Conservation (phyloP, 2,797 vertebrate species). For the Cirrhinus molitorella region DNA sequence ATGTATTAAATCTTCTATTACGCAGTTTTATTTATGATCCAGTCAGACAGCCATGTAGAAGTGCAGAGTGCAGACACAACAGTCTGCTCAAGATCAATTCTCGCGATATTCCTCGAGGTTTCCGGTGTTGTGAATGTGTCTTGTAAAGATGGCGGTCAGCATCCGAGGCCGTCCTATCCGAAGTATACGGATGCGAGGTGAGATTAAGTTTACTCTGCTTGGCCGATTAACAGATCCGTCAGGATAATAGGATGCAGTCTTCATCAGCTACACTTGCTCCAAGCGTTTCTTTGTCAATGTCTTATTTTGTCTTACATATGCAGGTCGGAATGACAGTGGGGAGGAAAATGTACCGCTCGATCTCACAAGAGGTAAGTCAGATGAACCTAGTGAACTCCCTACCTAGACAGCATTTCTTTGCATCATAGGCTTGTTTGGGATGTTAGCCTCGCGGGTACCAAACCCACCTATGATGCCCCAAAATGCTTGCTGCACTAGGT, state of each 20-base stretch:
- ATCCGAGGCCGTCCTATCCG: conserved; percentile 97
- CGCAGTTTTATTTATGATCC: neutral
- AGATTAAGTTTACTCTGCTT: conserved; percentile 67
- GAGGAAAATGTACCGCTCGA: conserved; percentile 99
- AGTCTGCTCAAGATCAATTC: conserved; percentile 61
- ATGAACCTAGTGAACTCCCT: conserved; percentile 44
- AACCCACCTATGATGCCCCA: neutral
- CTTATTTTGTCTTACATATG: conserved; percentile 68
- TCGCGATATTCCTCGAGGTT: conserved; percentile 94
- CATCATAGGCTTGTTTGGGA: neutral
- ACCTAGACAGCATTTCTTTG: neutral
- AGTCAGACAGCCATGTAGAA: neutral
- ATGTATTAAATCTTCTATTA: neutral
- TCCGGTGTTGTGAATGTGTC: conserved; percentile 99
- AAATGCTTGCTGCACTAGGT: neutral
- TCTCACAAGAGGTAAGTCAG: conserved; percentile 91
- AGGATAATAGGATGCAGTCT: conserved; percentile 40
- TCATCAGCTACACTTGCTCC: conserved; percentile 39
- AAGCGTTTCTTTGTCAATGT: neutral
- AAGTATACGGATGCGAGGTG: conserved; percentile 97
- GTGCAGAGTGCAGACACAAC: neutral
- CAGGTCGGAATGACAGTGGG: conserved; percentile 99
- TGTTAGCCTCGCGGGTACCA: neutral
- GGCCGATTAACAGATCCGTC: neutral
- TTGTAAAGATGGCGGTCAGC: conserved; percentile 97